Percentiles rank a stretch among this genome's conserved stretches.
These are phyloP conservation scores for Myopa tessellatipennis DNA, from an alignment of 2,888 invertebrate species.

Conservation along the genomic window DNA sequence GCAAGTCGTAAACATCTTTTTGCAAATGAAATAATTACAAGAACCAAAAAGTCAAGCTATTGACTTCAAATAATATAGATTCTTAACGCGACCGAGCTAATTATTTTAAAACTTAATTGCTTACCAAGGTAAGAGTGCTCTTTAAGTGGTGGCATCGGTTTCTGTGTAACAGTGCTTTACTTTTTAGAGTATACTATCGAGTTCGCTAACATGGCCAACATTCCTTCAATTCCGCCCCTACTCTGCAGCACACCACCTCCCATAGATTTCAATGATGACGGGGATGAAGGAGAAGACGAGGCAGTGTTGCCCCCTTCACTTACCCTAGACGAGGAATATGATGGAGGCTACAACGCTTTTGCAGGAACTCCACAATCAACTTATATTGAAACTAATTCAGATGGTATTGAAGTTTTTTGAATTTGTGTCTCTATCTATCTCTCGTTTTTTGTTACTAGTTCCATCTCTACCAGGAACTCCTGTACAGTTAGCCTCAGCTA, in stretches of 20 bases:
- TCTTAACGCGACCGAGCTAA: too few species aligned
- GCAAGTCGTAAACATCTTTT: too few species aligned
- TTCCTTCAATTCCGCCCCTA: conserved; percentile 69
- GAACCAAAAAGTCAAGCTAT: too few species aligned
- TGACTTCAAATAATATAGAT: too few species aligned
- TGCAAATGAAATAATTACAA: too few species aligned
- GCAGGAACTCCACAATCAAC: conserved; percentile 49
- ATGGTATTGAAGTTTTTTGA: conserved; percentile 48
- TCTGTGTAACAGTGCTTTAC: background rate
- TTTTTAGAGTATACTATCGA: background rate
- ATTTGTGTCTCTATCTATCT: background rate
- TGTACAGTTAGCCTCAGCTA: conserved; percentile 22
- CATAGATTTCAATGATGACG: conserved; percentile 67
- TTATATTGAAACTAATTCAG: conserved; percentile 44
- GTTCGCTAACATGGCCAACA: conserved; percentile 44
- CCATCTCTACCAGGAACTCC: conserved; percentile 25
- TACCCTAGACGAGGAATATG: conserved; percentile 66
- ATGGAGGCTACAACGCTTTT: conserved; percentile 63
- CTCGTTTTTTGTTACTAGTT: conserved; percentile 15
- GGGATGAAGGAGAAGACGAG: conserved; percentile 66
- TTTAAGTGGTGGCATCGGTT: background rate
- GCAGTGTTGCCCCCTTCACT: conserved; percentile 63
- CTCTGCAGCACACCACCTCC: conserved; percentile 73
- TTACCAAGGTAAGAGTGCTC: background rate
- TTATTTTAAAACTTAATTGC: background rate